These are phyloP conservation scores for Borostomias antarcticus DNA, from an alignment of 2,797 vertebrate genomes.

Conservation along the genomic window DNA sequence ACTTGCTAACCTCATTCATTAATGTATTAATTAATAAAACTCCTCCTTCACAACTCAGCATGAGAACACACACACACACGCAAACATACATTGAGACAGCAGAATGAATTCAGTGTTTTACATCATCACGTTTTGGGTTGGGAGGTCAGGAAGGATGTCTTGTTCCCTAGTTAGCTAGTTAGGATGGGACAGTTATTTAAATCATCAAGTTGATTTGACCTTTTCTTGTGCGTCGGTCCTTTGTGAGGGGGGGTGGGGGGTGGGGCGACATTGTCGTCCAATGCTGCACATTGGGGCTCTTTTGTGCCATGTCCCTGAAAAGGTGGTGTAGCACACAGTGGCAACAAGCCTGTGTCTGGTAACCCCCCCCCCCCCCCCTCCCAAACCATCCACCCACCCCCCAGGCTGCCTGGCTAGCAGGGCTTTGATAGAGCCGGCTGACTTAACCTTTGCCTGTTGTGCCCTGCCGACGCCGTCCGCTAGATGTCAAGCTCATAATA, in stretches of 20 bases:
- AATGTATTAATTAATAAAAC: no score
- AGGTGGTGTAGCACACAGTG: conserved; percentile 69
- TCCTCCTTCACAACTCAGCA: neutral
- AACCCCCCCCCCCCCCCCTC: conserved; percentile 45
- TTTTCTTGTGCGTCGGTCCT: conserved; percentile 27
- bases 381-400: conserved; percentile 25
- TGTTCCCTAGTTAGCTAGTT: conserved; percentile 11
- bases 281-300: conserved; percentile 45
- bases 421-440: conserved; percentile 89
- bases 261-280: conserved; percentile 42
- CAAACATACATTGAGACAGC: no score
- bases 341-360: conserved; percentile 66
- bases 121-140: no score
- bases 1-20: no score
- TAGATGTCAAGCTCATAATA: conserved; percentile 93
- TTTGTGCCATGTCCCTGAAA: conserved; percentile 62
- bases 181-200: conserved; percentile 19
- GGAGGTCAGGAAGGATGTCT: neutral
- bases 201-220: conserved; percentile 25
- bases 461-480: conserved; percentile 86
- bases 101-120: neutral
- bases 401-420: conserved; percentile 82
- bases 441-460: conserved; percentile 93
- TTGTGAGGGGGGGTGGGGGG: conserved; percentile 13
- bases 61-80: no score